Conservation (phyloP, 1,140 invertebrate species). For the Drosophila oshimai region DNA sequence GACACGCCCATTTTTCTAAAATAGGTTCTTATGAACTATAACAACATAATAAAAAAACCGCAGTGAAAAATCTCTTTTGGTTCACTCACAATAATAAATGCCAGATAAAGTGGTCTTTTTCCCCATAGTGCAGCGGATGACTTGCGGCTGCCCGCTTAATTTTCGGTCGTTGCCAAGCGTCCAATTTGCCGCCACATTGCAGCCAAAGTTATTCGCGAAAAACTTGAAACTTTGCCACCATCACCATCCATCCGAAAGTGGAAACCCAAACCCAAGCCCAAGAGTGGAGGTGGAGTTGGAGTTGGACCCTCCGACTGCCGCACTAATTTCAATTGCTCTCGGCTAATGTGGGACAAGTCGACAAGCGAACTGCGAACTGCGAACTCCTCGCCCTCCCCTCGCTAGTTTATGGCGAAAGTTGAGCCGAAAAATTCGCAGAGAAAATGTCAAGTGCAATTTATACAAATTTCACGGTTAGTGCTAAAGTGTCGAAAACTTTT, state of each 20-base stretch:
- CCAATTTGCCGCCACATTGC: constrained; percentile 79
- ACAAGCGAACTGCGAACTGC: no score
- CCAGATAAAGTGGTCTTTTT: no score
- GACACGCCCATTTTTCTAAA: no score
- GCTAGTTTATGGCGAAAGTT: constrained; percentile 58
- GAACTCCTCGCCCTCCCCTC: background rate
- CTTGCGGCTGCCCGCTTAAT: constrained; percentile 69
- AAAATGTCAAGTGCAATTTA: constrained; percentile 78
- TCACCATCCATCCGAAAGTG: background rate
- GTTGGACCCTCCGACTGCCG: constrained; percentile 1
- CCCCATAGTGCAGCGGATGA: constrained; percentile 4
- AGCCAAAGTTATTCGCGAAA: constrained; percentile 56
- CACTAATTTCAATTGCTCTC: constrained; percentile 70
- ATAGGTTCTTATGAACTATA: no score
- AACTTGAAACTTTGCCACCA: constrained; percentile 50
- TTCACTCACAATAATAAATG: no score
- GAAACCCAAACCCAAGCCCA: constrained; percentile 14
- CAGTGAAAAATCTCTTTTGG: no score
- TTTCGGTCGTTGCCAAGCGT: constrained; percentile 60
- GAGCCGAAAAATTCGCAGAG: constrained; percentile 23
- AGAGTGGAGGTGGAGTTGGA: no score
- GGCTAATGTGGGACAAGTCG: constrained; percentile 59
- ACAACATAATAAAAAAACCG: no score
- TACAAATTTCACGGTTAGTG: constrained; percentile 69
- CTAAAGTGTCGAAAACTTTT: constrained; percentile 65